A percentile compares a stretch with the other conserved stretches of the same genome.
These are phyloP conservation scores for Melieria omissa DNA, from an alignment of 2,888 invertebrate species.

Conservation along the genomic window DNA sequence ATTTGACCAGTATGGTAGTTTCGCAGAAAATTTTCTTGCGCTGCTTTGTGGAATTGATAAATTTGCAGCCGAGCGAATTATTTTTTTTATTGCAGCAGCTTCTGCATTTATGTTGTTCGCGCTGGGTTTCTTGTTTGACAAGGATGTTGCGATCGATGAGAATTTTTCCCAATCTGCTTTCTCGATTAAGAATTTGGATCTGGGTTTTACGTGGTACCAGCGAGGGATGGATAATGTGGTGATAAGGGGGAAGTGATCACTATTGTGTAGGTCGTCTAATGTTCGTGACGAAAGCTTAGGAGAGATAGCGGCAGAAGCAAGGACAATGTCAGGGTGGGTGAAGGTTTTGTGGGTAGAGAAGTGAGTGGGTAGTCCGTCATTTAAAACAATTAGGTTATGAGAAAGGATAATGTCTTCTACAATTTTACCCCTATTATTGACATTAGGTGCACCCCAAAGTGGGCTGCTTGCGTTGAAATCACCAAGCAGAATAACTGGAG, in stretches of 20 bases:
- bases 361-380: too few species aligned
- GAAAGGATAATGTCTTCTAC: background rate
- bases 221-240: background rate
- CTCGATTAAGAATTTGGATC: conserved; percentile 1
- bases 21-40: background rate
- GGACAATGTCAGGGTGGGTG: background rate
- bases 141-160: background rate
- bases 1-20: background rate
- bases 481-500: background rate
- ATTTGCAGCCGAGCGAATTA: background rate
- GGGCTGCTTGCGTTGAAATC: conserved; percentile 7
- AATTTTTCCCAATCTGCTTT: conserved; percentile 5
- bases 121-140: background rate
- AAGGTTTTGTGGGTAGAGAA: too few species aligned
- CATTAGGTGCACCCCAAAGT: conserved; percentile 6
- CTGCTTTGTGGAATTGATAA: background rate
- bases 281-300: background rate
- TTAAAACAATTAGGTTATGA: conserved; percentile 4
- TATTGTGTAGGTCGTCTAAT: background rate
- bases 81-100: background rate
- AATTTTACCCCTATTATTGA: background rate
- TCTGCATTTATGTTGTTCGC: background rate
- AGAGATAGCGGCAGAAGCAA: background rate
- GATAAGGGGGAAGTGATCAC: background rate
- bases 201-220: background rate